Evolutionary conservation across 2,797 vertebrate species (phyloP).

Genomic region (Percopsis omiscomaycus): DNA sequence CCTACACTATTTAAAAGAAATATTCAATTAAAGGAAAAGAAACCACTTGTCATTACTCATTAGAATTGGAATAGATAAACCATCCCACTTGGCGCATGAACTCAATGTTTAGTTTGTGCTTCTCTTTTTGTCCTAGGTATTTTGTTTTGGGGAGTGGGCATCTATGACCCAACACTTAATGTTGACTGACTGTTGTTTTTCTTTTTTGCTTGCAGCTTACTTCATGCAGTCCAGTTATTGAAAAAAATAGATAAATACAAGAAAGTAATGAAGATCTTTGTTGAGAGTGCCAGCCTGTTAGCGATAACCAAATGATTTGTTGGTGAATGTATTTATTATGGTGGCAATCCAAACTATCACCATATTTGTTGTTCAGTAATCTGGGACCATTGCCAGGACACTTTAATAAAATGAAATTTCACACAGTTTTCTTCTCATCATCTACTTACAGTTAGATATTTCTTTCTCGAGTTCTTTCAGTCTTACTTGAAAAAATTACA

Average conservation of each 20-base stretch:
- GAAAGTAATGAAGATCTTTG: slow-evolving; percentile 18
- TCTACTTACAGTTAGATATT: not conserved
- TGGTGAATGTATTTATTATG: slow-evolving; percentile 1
- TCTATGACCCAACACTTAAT: slow-evolving; percentile 47
- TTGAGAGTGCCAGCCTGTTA: not conserved
- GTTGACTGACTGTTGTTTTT: not conserved
- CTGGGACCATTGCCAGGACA: not conserved
- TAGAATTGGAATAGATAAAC: slow-evolving; percentile 47
- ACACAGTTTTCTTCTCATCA: slow-evolving; percentile 15
- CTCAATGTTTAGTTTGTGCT: slow-evolving; percentile 92
- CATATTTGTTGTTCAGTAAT: not conserved
- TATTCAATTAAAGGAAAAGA: slow-evolving; percentile 26
- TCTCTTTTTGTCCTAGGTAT: slow-evolving; percentile 72
- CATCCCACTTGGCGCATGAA: slow-evolving; percentile 85
- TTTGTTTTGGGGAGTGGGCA: slow-evolving; percentile 56
- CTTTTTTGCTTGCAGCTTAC: slow-evolving; percentile 28
- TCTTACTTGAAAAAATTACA: slow-evolving; percentile 21
- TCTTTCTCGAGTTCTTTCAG: slow-evolving; percentile 54
- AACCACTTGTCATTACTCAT: slow-evolving; percentile 24
- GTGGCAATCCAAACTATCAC: not conserved
- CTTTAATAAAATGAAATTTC: slow-evolving; percentile 18
- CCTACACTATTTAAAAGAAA: slow-evolving; percentile 59
- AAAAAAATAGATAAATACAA: slow-evolving; percentile 19
- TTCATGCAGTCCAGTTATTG: slow-evolving; percentile 19
- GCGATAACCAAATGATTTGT: slow-evolving; percentile 7